A percentile compares a stretch with the other conserved stretches of the same genome.
These are phyloP conservation scores for Anser cygnoides DNA, from an alignment of 2,113 vertebrate species.

Conservation along the genomic window DNA sequence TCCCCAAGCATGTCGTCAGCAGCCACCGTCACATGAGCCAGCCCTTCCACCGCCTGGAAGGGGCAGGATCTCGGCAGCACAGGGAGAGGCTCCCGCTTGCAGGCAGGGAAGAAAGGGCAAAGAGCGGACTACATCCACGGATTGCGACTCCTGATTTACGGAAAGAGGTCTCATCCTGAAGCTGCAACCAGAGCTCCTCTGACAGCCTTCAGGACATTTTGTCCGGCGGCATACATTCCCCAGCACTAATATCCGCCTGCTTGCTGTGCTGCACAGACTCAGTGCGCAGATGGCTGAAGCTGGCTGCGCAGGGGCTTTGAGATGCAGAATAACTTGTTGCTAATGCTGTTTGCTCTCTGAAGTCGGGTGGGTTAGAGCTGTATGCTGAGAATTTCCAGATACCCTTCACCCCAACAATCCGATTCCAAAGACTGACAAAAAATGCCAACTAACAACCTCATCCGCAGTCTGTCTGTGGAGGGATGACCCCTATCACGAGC, in stretches of 20 bases:
- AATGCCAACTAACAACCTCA: fast-evolving
- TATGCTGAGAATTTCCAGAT: neutral
- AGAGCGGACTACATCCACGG: neutral
- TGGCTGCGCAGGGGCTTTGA: neutral
- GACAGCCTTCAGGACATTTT: fast-evolving
- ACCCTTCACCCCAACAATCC: neutral
- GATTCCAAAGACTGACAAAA: neutral
- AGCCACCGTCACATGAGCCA: constrained; percentile 58
- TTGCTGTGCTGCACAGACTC: fast-evolving
- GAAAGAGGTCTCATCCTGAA: fast-evolving
- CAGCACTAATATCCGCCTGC: fast-evolving
- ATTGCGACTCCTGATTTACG: fast-evolving
- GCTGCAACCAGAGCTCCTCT: neutral
- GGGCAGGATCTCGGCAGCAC: constrained; percentile 30
- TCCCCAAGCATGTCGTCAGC: constrained; percentile 64
- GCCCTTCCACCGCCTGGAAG: constrained; percentile 54
- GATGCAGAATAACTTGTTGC: fast-evolving
- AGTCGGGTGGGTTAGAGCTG: neutral
- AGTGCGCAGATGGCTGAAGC: neutral
- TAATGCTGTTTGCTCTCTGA: fast-evolving
- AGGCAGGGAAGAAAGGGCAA: neutral
- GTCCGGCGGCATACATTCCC: fast-evolving
- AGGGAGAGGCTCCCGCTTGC: constrained; percentile 35
- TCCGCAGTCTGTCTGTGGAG: fast-evolving
- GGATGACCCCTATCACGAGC: neutral